Evolutionary conservation across 1,140 invertebrate genomes (phyloP), one percentile per base, ranked within the genome.

Genomic region (Zeugodacus cucurbitae): DNA sequence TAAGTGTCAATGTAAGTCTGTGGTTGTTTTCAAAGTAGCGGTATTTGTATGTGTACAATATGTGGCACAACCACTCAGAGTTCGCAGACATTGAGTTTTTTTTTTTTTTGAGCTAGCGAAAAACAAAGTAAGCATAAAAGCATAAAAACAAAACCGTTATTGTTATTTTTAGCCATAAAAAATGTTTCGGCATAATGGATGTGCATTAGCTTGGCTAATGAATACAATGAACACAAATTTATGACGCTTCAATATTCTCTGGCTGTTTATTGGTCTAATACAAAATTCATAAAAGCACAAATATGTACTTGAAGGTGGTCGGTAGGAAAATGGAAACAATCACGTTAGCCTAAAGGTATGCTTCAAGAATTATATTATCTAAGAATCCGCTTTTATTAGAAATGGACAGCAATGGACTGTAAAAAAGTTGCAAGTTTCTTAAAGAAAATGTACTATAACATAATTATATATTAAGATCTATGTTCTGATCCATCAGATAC

Each of bases 91-190:
- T 37, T 74, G 17, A 37, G 6, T 3, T 37, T 22, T 41, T 74
- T 67, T 74, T 62, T 62, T 54, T 54, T 54, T 54, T 14, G 48
- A 7, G 4, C 41, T 26, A n/a, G n/a, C n/a, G 37, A 48, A 82
- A 26, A 82, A 54, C 22, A 82, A 37, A 37, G 67, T 37, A 22
- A 48, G 41, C 37, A 48, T 29, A 48, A 44, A 48, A 82, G n/a
- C 74, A 48, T 82, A 82, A 82, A 82, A 54, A 82, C 74, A 82
- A 82, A 82, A 82, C 7, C 7, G 37, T 78, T 78, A 82, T 82
- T 82, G 41, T 48, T 82, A 48, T 29, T 82, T 82, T 44, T 26
- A 48, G 74, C 48, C 74, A 82, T 82, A 82, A 82, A 82, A 82
- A 48, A 48, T 82, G 44, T 82, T 48, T 82, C 29, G 41, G 22